A percentile compares a stretch with the other conserved stretches of the same genome.
These are phyloP conservation scores for Alexandromys fortis DNA, from an alignment of 2,113 vertebrate genomes.

Conservation along the genomic window DNA sequence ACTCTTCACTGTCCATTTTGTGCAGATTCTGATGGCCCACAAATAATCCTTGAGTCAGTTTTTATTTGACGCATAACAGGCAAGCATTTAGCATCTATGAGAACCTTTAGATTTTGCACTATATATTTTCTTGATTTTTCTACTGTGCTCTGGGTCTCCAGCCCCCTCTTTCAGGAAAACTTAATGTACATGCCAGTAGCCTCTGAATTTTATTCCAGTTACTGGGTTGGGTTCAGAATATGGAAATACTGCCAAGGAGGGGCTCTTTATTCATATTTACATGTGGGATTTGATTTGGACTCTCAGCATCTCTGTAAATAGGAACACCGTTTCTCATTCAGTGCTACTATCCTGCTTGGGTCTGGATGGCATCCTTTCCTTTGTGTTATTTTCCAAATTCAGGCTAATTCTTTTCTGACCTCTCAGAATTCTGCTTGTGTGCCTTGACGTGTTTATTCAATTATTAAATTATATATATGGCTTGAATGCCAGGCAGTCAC, in stretches of 20 bases:
- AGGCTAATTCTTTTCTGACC: not conserved
- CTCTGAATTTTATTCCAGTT: not conserved
- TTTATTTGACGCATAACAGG: not conserved
- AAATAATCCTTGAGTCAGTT: not conserved
- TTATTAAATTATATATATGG: not conserved
- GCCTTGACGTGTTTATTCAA: not conserved
- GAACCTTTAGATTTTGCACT: not conserved
- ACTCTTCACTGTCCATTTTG: constrained; percentile 62
- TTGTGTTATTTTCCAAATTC: not conserved
- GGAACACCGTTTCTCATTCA: not conserved
- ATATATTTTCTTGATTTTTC: not conserved
- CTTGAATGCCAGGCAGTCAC: not conserved
- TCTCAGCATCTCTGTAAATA: not conserved
- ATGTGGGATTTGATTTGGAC: not conserved
- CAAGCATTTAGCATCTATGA: not conserved
- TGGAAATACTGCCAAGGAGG: not conserved
- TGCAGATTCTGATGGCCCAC: not conserved
- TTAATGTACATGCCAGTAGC: not conserved
- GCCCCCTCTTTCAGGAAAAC: not conserved
- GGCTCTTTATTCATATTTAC: not conserved
- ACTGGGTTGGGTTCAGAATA: not conserved
- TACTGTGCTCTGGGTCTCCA: not conserved
- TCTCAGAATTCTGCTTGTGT: not conserved
- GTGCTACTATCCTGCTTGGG: not conserved
- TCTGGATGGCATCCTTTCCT: not conserved